Evolutionary conservation across 2,113 vertebrate genomes (phyloP), one percentile per base, ranked within the genome.

Genomic region (Xiphophorus couchianus): DNA sequence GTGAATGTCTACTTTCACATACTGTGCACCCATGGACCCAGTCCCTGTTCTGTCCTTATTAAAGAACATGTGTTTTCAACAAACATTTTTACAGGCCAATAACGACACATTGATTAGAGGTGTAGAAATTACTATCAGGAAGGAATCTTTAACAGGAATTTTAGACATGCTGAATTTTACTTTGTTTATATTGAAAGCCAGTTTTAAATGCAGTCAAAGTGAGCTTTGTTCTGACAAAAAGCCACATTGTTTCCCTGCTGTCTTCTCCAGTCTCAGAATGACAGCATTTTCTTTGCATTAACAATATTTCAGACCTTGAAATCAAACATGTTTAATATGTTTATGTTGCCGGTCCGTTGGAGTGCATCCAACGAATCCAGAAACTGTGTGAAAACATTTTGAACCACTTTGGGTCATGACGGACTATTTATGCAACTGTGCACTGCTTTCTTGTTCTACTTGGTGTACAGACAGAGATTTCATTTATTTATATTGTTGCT

Each of bases 121-220:
- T 31, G 3, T 31, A 76, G 63, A 74, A 74, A 77, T 88, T 88
- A 88, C 74, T 78, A 70, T 83, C 68, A 62, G 85, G 77, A 73
- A 84, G 78, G 85, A 84, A 81, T 89, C 83, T 86, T 83, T 69
- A 81, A 74, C 73, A 54, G 65, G 76, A 62, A 85, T 89, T 84
- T 81, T 54, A n/a, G 82, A 83, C 89, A 85, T 76, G 68, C 33
- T 88, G 82, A 84, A 88, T 86, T 86, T 69, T 71, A 79, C 85
- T 89, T 84, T 71, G 42, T 71, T 64, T 35, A 22, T 14, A 58
- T 81, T 71, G 30, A 72, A 77, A 80, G 72, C 7, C 77, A 84
- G 77, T 66, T 33, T 83, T 82, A 79, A 83, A 88, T 79, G 31
- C 66, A 27, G 62, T 84, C 75, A 71, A 62, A 22, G 74, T 4